Evolutionary conservation across 64 coral and sea anemone genomes (phyloP).

Genomic region (Stichodactyla mertensii): DNA sequence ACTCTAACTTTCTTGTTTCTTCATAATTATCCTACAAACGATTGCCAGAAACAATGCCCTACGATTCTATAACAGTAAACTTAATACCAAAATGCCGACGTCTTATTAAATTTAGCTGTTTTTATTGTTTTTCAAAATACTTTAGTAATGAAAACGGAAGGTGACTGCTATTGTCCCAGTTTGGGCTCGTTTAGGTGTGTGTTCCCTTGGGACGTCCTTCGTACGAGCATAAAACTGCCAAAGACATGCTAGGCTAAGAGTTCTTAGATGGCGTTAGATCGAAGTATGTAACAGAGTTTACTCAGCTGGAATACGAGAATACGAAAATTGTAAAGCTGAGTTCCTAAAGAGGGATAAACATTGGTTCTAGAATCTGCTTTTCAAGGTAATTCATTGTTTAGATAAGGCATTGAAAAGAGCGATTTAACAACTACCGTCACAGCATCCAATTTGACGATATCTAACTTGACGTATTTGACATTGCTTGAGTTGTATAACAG

Average conservation of each 20-base stretch:
- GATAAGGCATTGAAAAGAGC: too few species aligned
- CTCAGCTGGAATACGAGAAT: too few species aligned
- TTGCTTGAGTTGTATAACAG: too few species aligned
- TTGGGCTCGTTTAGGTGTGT: neutral
- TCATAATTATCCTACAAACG: slow-evolving; percentile 7
- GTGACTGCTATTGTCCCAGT: neutral
- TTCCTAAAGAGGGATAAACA: too few species aligned
- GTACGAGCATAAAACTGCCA: slow-evolving; percentile 7
- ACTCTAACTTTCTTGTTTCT: neutral
- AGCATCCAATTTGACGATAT: too few species aligned
- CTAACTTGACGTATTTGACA: too few species aligned
- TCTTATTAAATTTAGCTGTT: slow-evolving; percentile 11
- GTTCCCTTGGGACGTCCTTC: neutral
- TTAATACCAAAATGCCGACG: neutral
- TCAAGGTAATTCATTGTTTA: too few species aligned
- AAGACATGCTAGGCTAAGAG: neutral
- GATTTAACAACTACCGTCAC: too few species aligned
- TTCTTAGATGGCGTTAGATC: neutral
- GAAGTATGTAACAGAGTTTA: neutral
- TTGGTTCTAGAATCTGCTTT: too few species aligned
- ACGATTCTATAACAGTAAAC: neutral
- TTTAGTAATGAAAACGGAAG: slow-evolving; percentile 1
- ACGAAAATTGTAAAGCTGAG: too few species aligned
- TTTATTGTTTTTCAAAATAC: neutral
- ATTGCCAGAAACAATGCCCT: neutral